phyloP scores from a whole-genome alignment of 2,797 vertebrate genomes.

The Cyprinodon diabolis region DNA sequence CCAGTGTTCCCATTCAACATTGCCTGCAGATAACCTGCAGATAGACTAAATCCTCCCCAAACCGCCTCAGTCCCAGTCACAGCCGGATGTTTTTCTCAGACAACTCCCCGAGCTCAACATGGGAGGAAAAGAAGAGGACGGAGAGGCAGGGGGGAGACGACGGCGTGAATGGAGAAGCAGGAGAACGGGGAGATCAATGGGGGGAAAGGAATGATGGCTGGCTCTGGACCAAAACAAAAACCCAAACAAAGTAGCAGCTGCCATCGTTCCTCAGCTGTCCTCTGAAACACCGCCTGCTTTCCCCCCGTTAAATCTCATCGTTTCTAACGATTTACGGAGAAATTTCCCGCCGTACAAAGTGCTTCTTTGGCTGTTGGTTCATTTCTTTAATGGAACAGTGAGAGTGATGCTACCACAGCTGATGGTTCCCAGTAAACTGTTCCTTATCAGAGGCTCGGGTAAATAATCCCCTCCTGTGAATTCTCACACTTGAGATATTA shows the following conservation, averaged over 20 bases:
- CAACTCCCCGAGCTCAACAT: slow-evolving; percentile 59
- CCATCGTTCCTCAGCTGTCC: slow-evolving; percentile 65
- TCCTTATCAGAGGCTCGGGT: slow-evolving; percentile 25
- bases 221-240: slow-evolving; percentile 71
- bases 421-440: background rate
- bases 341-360: background rate
- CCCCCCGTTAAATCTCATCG: too few species aligned
- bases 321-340: background rate
- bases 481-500: slow-evolving; percentile 70
- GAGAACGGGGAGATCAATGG: slow-evolving; percentile 50
- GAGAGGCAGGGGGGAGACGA: background rate
- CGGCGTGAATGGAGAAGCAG: slow-evolving; percentile 50
- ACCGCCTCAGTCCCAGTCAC: slow-evolving; percentile 22
- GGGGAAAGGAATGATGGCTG: slow-evolving; percentile 63
- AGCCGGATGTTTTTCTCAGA: slow-evolving; percentile 25
- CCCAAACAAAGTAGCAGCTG: slow-evolving; percentile 72
- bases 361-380: background rate
- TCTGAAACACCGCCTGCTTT: background rate
- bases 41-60: slow-evolving; percentile 9
- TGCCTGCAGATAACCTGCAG: slow-evolving; percentile 12
- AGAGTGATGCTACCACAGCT: too few species aligned
- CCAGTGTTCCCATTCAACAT: slow-evolving; percentile 6
- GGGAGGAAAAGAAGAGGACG: slow-evolving; percentile 71
- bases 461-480: slow-evolving; percentile 39
- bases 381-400: background rate